Evolutionary conservation across 1,140 invertebrate genomes (phyloP).

Genomic region (Macrobrachium nipponense): DNA sequence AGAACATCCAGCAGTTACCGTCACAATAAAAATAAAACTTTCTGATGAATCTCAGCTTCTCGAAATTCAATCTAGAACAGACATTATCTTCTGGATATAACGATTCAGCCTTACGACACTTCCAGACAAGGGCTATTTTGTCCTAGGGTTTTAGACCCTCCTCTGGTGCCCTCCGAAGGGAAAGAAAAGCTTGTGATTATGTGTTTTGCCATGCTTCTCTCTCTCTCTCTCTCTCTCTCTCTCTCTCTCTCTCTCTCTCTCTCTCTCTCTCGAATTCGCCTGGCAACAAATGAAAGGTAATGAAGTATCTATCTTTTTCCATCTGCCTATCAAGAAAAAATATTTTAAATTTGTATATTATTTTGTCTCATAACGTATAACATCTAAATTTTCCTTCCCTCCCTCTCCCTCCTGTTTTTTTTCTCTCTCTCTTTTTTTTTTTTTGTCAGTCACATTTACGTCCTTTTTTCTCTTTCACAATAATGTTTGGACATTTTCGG

Average conservation of each 20-base stretch:
- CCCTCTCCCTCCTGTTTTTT: neutral
- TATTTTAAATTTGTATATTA: too few species aligned
- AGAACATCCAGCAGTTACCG: too few species aligned
- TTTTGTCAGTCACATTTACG: neutral
- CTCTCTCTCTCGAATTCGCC: neutral
- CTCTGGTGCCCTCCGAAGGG: neutral
- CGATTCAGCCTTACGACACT: too few species aligned
- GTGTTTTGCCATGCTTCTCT: neutral
- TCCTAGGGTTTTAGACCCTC: neutral
- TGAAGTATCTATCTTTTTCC: too few species aligned
- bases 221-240: neutral
- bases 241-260: constrained; percentile 1
- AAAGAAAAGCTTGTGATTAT: neutral
- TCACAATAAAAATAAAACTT: too few species aligned
- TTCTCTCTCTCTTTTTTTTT: neutral
- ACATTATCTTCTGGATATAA: too few species aligned
- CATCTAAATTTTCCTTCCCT: neutral
- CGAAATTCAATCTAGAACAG: too few species aligned
- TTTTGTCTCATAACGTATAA: neutral
- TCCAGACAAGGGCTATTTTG: too few species aligned
- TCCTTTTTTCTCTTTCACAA: neutral
- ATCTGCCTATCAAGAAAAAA: too few species aligned
- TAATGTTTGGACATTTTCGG: neutral
- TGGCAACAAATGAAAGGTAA: too few species aligned
- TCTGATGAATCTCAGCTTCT: too few species aligned